These are phyloP conservation scores for Kradibia gibbosae DNA, from an alignment of 1,140 invertebrate genomes.

Conservation along the genomic window DNA sequence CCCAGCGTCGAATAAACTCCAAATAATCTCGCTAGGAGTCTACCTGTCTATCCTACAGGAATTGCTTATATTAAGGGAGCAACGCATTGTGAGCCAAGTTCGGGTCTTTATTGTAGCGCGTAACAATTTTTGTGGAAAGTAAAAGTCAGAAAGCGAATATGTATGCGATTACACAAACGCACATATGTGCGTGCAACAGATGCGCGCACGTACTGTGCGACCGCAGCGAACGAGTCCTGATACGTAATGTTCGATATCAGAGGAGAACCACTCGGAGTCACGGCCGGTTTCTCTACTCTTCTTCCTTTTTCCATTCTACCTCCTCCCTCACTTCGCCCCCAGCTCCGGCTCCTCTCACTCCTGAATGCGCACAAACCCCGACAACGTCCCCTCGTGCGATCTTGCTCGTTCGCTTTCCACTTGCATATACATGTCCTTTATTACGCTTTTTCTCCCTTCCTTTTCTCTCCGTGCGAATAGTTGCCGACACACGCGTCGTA, in stretches of 20 bases:
- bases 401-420: conserved; percentile 21
- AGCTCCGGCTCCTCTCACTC: too few relatives aligned
- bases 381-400: background rate
- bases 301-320: background rate
- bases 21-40: background rate
- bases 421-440: background rate
- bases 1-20: background rate
- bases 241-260: conserved; percentile 56
- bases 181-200: background rate
- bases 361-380: too few relatives aligned
- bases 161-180: background rate
- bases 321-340: background rate
- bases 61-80: background rate
- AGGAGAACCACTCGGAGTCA: conserved; percentile 50
- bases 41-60: background rate
- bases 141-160: conserved; percentile 23
- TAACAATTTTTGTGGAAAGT: background rate
- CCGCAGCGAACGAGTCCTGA: conserved; percentile 35
- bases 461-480: background rate
- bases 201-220: background rate
- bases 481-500: conserved; percentile 8
- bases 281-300: conserved; percentile 51
- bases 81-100: background rate
- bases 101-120: too few relatives aligned
- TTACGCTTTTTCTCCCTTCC: background rate